phyloP scores from a whole-genome alignment of 2,888 invertebrate genomes.

The Sympetrum striolatum region DNA sequence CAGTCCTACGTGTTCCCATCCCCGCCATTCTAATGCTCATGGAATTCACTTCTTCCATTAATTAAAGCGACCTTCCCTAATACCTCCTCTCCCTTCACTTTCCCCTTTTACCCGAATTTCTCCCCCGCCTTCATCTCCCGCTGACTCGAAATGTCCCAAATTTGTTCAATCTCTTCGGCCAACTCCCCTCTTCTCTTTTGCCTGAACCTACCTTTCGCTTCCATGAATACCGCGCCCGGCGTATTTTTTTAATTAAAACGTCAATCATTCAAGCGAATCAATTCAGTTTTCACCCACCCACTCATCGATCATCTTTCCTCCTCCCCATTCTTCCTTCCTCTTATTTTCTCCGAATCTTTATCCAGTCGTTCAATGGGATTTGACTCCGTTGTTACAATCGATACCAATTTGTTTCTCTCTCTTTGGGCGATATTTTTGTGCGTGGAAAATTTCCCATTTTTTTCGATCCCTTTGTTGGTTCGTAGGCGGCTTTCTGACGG shows the following conservation, averaged over 20 bases:
- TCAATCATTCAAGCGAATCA: constrained; percentile 40
- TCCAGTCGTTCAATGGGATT: background rate
- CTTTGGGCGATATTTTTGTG: background rate
- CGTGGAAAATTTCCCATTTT: background rate
- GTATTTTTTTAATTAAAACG: constrained; percentile 34
- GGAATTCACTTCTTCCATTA: constrained; percentile 25
- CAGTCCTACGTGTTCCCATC: background rate
- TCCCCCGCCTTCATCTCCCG: background rate
- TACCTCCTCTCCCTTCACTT: background rate
- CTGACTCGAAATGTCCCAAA: constrained; percentile 13
- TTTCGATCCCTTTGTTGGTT: background rate
- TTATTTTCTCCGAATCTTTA: background rate
- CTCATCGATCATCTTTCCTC: constrained; percentile 4
- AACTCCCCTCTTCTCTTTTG: background rate
- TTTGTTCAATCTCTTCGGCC: constrained; percentile 27
- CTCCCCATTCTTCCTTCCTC: background rate
- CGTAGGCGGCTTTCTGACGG: background rate
- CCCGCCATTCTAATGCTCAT: background rate
- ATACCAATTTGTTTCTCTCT: constrained; percentile 31
- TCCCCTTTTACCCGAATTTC: background rate
- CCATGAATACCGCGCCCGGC: background rate
- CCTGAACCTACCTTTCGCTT: constrained; percentile 4
- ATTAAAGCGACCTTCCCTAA: constrained; percentile 15
- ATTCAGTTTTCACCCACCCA: background rate
- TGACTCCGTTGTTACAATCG: constrained; percentile 10